Base-by-base conservation (phyloP, 2,113 vertebrate genomes). In the Aegypius monachus region DNA sequence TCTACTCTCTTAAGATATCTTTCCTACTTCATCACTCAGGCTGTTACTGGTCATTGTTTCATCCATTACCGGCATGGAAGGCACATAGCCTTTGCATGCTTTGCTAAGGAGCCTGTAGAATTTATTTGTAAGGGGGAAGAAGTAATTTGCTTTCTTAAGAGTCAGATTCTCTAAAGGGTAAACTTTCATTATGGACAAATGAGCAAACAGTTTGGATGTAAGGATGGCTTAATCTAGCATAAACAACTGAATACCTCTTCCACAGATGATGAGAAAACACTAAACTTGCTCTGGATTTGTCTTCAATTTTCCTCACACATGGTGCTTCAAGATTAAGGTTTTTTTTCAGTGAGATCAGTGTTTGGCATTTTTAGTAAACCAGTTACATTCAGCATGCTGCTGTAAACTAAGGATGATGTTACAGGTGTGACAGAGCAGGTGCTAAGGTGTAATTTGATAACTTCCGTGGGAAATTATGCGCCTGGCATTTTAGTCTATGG, bases 401-500 rank as follows among this genome's bases (percentile, higher is more conserved):
- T 65, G 10, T 80, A 55, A 65, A 38, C 38, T 38, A 15, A 47
- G 19, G 36, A 13, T 61, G n/a, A 22, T 77, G 19, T 59, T 89
- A 55, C 58, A 75, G 67, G 42, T 90, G 61, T 40, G 74, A 59
- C 38, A 52, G 72, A 62, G 45, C 36, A 61, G 63, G 52, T 81
- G 34, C 61, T 78, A 27, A 56, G 14, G 55, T 86, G 9, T 81
- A 42, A 89, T 47, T 59, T 61, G 48, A 20, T 86, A 82, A 72
- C 22, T 75, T 71, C 25, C 11, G 11, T 38, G 16, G n/a, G 96
- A 92, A 98, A 98, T 98, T 98, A 98, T 98, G 96, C 2, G 70
- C 94, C 94, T 98, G 98, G 97, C 98, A 98, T 98, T 98, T 98
- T 97, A 95, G 79, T 97, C 96, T 94, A 82, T 68, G 77, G 90